Conservation (phyloP, 2,888 invertebrate genomes). For the Dione juno region DNA sequence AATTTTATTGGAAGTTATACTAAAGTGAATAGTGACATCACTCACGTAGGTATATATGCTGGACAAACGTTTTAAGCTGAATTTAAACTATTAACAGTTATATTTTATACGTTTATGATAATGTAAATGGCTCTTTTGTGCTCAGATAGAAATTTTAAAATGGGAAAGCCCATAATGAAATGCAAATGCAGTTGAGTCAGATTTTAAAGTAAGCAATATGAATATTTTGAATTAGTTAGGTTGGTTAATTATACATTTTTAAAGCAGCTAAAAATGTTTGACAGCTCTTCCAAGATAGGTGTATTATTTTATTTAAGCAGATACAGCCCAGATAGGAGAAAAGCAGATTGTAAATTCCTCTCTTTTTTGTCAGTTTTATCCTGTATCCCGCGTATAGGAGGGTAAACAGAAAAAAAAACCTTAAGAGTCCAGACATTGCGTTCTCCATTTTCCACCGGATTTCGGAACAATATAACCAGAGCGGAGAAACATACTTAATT, state of each 20-base stretch:
- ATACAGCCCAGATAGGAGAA: not conserved
- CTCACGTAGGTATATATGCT: not conserved
- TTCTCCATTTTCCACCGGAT: no score
- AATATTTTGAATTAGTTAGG: not conserved
- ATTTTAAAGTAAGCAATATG: not conserved
- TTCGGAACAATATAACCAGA: no score
- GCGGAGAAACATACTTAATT: no score
- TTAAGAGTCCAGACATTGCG: no score
- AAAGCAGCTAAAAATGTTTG: not conserved
- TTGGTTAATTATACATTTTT: not conserved
- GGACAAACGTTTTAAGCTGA: not conserved
- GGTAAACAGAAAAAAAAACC: no score
- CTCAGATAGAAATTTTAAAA: not conserved
- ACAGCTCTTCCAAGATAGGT: not conserved
- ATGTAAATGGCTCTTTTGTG: not conserved
- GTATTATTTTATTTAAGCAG: not conserved
- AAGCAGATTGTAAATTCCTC: not conserved
- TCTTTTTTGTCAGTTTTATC: not conserved
- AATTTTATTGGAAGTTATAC: no score
- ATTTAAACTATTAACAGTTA: not conserved
- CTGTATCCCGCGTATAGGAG: no score
- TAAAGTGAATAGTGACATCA: slow-evolving; percentile 10
- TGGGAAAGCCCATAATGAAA: slow-evolving; percentile 3
- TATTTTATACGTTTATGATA: not conserved
- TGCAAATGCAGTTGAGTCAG: not conserved